Evolutionary conservation across 1,140 invertebrate genomes (phyloP).

Genomic region (Drosophila orena): DNA sequence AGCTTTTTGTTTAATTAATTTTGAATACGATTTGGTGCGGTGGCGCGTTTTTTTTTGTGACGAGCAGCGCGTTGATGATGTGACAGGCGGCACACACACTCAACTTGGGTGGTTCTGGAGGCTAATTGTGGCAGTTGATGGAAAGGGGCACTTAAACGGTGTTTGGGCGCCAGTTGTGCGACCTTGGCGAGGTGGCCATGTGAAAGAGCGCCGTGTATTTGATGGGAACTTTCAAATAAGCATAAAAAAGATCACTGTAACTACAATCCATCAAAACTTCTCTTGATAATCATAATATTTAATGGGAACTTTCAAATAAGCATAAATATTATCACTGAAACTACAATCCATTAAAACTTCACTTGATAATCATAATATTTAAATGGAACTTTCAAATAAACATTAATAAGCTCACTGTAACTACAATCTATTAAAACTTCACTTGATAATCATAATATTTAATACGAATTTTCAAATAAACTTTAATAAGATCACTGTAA

Average conservation of each 20-base stretch:
- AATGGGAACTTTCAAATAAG: neutral
- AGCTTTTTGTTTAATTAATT: conserved; percentile 55
- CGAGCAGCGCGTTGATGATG: conserved; percentile 46
- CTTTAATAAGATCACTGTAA: too few relatives aligned
- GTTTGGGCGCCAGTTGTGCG: neutral
- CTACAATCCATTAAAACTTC: too few relatives aligned
- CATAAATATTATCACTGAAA: too few relatives aligned
- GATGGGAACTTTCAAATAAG: neutral
- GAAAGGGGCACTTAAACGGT: conserved; percentile 1
- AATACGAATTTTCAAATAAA: too few relatives aligned
- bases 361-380: too few relatives aligned
- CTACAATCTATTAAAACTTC: too few relatives aligned
- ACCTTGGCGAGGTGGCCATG: conserved; percentile 7
- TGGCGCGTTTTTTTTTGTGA: conserved; percentile 33
- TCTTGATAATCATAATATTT: neutral
- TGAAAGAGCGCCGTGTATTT: neutral
- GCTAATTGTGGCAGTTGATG: conserved; percentile 41
- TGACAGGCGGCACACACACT: conserved; percentile 39
- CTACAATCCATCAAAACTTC: too few relatives aligned
- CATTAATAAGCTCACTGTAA: too few relatives aligned
- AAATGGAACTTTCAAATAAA: too few relatives aligned
- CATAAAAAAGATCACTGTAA: neutral
- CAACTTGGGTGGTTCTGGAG: conserved; percentile 48
- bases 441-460: too few relatives aligned
- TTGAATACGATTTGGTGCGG: conserved; percentile 41